phyloP scores from a whole-genome alignment of 2,797 vertebrate genomes.

The Hydrolagus colliei region DNA sequence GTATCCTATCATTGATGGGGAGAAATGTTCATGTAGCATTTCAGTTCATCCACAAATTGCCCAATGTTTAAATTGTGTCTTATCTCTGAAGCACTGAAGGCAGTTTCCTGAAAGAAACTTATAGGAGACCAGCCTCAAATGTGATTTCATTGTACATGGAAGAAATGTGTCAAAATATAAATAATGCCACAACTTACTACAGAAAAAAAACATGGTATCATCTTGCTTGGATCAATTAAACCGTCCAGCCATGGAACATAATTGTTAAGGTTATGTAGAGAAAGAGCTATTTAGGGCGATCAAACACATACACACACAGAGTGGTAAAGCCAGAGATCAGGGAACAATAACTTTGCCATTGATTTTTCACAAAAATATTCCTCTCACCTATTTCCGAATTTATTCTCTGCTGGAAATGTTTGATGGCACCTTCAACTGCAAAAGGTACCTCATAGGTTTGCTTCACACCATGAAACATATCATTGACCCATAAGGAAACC shows the following conservation, averaged over 20 bases:
- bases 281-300: background rate
- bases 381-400: background rate
- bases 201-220: background rate
- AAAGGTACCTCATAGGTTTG: background rate
- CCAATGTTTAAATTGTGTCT: no score
- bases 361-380: background rate
- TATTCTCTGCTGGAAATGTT: background rate
- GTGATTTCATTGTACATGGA: no score
- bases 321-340: background rate
- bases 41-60: no score
- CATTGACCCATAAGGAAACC: background rate
- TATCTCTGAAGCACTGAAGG: no score
- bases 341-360: background rate
- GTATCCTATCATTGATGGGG: no score
- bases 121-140: no score
- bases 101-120: no score
- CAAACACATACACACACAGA: background rate
- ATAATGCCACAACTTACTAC: no score
- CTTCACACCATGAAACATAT: background rate
- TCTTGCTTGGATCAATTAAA: background rate
- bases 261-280: background rate
- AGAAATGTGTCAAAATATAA: no score
- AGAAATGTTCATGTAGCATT: no score
- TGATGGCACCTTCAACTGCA: background rate
- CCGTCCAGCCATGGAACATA: background rate